Evolutionary conservation across 2,888 invertebrate species (phyloP), one percentile per base, ranked within the genome.

Genomic region (Lochmaea crataegi): DNA sequence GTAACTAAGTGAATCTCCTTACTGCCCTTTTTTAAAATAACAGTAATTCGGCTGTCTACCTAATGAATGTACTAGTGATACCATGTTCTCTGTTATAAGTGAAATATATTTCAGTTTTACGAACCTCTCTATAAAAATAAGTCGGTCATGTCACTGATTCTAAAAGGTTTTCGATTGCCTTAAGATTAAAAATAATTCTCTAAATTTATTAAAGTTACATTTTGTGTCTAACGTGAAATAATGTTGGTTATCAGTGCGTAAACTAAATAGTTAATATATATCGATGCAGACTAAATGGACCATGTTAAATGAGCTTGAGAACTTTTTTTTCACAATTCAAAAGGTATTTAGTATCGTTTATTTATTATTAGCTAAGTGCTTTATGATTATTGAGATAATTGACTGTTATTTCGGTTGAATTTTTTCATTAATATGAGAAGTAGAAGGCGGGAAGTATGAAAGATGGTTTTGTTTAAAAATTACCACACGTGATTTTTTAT

Each of bases 221-320:
- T n/a, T 69, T 63, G 41, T 68, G 63, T 61, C 68, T 63, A 69
- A 63, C 45, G 64, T 70, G 32, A 70, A 70, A 70, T 70, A 65
- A 70, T 69, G 70, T 57, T 57, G 70, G 48, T 70, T 64, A 70
- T 70, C 69, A 69, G 69, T 69, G 69, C 69, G 69, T 69, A 69
- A 69, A 68, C 61, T 61, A 32, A 60, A 63, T 38, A 57, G 42
- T 64, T 53, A 18, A 64, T 63, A 38, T 38, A 38, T 38, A 64
- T 22, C 42, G 63, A 64, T 22, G 61, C 61, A n/a, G 61, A 61
- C 56, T 56, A 70, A 70, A 70, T 70, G 64, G 70, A 70, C 70
- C 70, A 70, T 70, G 70, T 68, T 48, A 68, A 68, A 68, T 60
- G 68, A 68, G 60, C 60, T 68, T 51, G 70, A 57, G 70, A 70